Evolutionary conservation across 2,888 invertebrate genomes (phyloP), one percentile per base, ranked within the genome.

Genomic region (Hypercompe scribonia): DNA sequence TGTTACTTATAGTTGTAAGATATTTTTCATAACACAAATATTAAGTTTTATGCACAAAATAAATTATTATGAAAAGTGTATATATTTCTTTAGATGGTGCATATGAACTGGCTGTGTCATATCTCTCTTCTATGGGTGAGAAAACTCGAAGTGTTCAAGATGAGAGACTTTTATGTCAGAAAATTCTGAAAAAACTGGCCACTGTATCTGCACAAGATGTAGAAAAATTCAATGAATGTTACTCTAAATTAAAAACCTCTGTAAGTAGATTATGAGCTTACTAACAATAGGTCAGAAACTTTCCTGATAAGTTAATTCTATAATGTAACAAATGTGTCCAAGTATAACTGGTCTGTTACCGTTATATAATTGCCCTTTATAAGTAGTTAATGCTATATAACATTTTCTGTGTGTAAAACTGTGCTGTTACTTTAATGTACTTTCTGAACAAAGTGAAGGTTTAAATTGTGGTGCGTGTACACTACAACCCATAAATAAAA

Each of bases 191-290:
- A 24, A 87, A 89, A 34, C 86, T 96, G 10, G 80, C 90, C 31
- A 87, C 75, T 80, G 82, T 89, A 33, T 93, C 93, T 50, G 81
- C 89, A 21, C 89, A 86, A 79, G 93, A 96, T 88, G 92, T 91
- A 65, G 95, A 96, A 64, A 95, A 94, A 81, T 96, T 96, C 74
- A 92, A 91, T 88, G 95, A 96, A 83, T 93, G 87, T 76, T 94
- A 95, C 87, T 88, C 91, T 8, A 95, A 95, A 88, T 79, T 96
- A 7, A 96, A 94, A 79, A 91, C 86, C 63, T 93, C 94, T 78
- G 96, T 96, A 82, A 93, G 94, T 89, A 67, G n/a, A 34, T 28
- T 58, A 46, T 8, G 13, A 46, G 7, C 8, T n/a, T 50, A 50
- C 13, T n/a, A 8, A 7, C 24, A 21, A 0, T 24, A 42, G 3